Base-by-base conservation (phyloP, 2,888 invertebrate species). In the Bruchidius siliquastri region DNA sequence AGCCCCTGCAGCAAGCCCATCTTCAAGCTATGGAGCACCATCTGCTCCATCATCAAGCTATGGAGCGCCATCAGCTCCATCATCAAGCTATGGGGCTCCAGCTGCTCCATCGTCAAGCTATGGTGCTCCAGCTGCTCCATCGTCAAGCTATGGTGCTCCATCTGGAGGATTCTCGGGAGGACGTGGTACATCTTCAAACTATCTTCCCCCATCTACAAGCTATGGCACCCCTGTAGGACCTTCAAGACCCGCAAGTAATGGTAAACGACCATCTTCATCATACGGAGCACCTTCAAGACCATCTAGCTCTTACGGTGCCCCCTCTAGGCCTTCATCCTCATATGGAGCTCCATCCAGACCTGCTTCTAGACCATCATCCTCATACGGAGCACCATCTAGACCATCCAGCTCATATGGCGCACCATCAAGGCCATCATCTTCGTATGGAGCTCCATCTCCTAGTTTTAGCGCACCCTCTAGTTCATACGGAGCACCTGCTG, bases 201-300 rank as follows among this genome's bases (percentile, higher is more conserved):
- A 81, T 74, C 70, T 80, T 67, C 81, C 81, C 21, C 87, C 87
- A 0, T 81, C 82, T 8, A 82, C 81, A 21, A 81, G 80, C 72
- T 82, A 82, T 49, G 82, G 82, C 66, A 87, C 88, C 13, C 87
- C 88, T 13, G 87, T 88, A 70, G 84, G 84, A 32, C 85, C 87
- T 20, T 83, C 86, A 66, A 77, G 78, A 32, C 80, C 84, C 13
- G 81, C 83, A 72, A 81, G 83, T 71, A 83, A 74, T 21, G 75
- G 73, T 22, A 75, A 72, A 67, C 78, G 80, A 73, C 88, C 88
- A 0, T 88, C 89, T 0, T 87, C 87, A 22, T 83, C 86, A 80
- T 90, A 90, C 79, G 89, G 90, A 66, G 83, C 88, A 0, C 88
- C 89, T 0, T 81, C 86, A 86, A 83, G 69, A 68, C 71, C 73